Evolutionary conservation across 2,888 invertebrate genomes (phyloP).

Genomic region (Alviniconcha strummeri): DNA sequence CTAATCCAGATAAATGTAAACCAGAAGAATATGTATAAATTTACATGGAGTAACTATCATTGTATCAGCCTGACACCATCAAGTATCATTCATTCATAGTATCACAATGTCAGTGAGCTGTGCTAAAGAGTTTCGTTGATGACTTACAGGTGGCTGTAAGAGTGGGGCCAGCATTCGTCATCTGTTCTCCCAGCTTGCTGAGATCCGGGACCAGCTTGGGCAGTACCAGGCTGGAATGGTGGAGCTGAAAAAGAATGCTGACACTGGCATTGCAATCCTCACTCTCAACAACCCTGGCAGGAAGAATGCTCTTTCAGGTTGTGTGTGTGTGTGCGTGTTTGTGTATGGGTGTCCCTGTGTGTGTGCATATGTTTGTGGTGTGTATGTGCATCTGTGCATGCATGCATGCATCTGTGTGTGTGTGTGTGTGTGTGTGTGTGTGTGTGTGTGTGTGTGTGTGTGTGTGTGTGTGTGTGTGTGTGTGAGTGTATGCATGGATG

Average conservation of each 20-base stretch:
- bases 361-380: background rate
- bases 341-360: background rate
- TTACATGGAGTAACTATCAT: no score
- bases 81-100: no score
- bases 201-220: conserved; percentile 37
- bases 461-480: conserved; percentile 11
- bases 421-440: no score
- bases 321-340: background rate
- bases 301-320: conserved; percentile 76
- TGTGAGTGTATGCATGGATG: no score
- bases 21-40: no score
- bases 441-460: background rate
- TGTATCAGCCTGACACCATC: no score
- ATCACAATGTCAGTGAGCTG: no score
- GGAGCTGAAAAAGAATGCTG: conserved; percentile 69
- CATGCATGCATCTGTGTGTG: background rate
- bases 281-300: conserved; percentile 73
- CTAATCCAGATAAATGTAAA: no score
- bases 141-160: conserved; percentile 1
- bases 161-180: background rate
- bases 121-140: no score
- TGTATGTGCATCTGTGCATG: background rate
- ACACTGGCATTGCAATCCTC: conserved; percentile 74
- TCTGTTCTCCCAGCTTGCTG: conserved; percentile 24
- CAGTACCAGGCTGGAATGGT: conserved; percentile 53